A percentile compares a stretch with the other conserved stretches of the same genome.
Conservation (phyloP, 2,888 invertebrate species). For the Osmoderma eremita region DNA sequence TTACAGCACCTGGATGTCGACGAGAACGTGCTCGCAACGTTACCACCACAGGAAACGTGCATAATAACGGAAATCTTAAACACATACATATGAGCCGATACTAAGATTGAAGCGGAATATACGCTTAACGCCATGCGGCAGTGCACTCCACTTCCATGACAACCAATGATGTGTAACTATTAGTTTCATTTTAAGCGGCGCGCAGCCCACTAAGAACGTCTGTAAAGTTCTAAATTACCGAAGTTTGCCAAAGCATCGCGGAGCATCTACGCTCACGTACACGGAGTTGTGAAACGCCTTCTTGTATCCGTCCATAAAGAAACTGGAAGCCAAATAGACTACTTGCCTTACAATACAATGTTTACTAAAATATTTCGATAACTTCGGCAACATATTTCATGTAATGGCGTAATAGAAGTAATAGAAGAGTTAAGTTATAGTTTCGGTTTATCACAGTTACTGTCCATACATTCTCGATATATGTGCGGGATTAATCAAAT, state of each 20-base stretch:
- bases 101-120: constrained; percentile 7
- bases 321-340: too few species aligned
- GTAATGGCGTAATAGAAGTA: too few species aligned
- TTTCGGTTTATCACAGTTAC: too few species aligned
- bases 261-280: not conserved
- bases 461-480: too few species aligned
- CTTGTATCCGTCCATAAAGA: not conserved
- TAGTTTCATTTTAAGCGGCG: constrained; percentile 35
- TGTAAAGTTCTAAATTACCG: constrained; percentile 37
- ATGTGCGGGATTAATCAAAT: too few species aligned
- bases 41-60: constrained; percentile 23
- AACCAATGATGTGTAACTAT: constrained; percentile 41
- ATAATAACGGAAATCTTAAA: constrained; percentile 24
- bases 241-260: constrained; percentile 27
- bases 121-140: not conserved
- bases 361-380: too few species aligned
- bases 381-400: too few species aligned
- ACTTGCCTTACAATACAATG: too few species aligned
- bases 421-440: too few species aligned
- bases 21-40: constrained; percentile 15
- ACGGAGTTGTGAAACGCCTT: not conserved
- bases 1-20: too few species aligned
- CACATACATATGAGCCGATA: constrained; percentile 23
- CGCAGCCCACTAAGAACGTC: constrained; percentile 16
- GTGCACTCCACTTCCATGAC: constrained; percentile 1